phyloP scores from a whole-genome alignment of 2,113 vertebrate genomes.

The Prolemur simus region DNA sequence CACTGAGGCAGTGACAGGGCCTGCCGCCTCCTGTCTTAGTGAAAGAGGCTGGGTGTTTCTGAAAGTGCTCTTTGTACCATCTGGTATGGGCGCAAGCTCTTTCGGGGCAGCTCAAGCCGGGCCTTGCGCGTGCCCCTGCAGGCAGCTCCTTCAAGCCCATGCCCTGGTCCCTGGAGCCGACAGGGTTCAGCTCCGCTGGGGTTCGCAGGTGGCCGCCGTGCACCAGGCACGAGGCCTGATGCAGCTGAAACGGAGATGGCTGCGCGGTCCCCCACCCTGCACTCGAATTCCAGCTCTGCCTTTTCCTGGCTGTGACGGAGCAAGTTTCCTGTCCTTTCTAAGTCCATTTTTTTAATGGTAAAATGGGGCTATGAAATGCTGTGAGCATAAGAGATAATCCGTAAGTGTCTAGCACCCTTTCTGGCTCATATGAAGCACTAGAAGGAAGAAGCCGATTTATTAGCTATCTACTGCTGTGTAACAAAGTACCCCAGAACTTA shows the following conservation, averaged over 20 bases:
- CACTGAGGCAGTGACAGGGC: rapidly evolving
- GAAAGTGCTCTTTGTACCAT: neutral
- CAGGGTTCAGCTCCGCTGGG: neutral
- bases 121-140: neutral
- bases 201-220: neutral
- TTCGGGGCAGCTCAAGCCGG: neutral
- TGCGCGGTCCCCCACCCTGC: neutral
- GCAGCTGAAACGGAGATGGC: neutral
- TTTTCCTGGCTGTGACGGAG: neutral
- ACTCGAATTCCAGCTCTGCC: neutral
- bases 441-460: neutral
- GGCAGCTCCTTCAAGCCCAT: neutral
- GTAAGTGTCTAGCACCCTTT: neutral
- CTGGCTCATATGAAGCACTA: neutral
- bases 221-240: neutral
- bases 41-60: neutral
- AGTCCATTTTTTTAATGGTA: neutral
- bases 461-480: neutral
- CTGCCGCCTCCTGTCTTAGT: neutral
- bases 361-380: neutral
- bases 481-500: neutral
- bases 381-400: neutral
- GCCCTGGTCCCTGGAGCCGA: neutral
- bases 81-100: neutral
- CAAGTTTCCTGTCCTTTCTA: neutral